Base-by-base conservation (phyloP, 2,888 invertebrate genomes). In the Latrodectus elegans region DNA sequence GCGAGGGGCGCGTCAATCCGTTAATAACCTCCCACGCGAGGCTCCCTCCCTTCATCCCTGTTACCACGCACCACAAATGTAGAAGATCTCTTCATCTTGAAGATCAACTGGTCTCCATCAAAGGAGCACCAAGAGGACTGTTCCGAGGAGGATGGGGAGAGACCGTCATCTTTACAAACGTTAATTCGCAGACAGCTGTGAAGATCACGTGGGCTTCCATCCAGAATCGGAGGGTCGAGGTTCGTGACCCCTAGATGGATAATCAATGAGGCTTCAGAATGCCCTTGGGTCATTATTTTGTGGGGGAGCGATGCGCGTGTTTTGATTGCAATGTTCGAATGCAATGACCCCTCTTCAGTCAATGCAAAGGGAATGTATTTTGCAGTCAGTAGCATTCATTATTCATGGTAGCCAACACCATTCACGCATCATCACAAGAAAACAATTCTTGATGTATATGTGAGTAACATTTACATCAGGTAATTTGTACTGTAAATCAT, bases 161-260 rank as follows among this genome's bases (percentile, higher is more conserved):
- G 17, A 38, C 70, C 70, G 22, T 38, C 10, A 60, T 52, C 65
- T 26, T 26, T 51, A 12, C 26, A 74, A 65, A 74, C 81, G 81
- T 81, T 81, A 81, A 81, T 81, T 73, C 74, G 81, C 73, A 81
- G 81, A 81, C 81, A 81, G 81, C 81, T 81, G 81, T 52, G 73
- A 53, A 38, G 81, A 67, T 74, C 81, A 81, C 81, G 81, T 81
- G 80, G 22, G 12, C 38, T 70, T 70, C 38, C 38, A 60, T 60
- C 14, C 14, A 15, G 11, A 60, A 60, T 60, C 15, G 51, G 71
- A 49, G 71, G 71, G 52, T 49, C 15, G 38, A 14, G 38, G n/a
- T 22, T 67, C 38, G 65, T 17, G 53, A 26, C 38, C 14, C 67
- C 70, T 38, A 67, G 72, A 81, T 81, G 68, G 74, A 38, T 74